Evolutionary conservation across 1,140 invertebrate species (phyloP).

Genomic region (Wiebesia pumilae): DNA sequence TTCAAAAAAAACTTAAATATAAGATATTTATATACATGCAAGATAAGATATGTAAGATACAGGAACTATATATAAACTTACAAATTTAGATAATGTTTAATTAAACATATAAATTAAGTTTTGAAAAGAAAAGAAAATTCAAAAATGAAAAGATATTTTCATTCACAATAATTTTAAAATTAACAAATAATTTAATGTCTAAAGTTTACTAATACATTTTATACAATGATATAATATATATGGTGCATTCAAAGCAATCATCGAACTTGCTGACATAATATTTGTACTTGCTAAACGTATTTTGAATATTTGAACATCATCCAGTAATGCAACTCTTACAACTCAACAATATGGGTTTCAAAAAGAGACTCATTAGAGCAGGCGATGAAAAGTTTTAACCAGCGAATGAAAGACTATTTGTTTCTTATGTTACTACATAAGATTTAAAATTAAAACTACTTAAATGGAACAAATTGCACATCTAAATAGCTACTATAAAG

Average conservation of each 20-base stretch:
- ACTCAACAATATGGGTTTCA: conserved; percentile 32
- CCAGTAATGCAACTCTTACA: conserved; percentile 29
- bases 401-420: not conserved
- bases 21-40: not conserved
- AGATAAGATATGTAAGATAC: too few relatives aligned
- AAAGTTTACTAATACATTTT: not conserved
- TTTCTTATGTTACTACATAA: not conserved
- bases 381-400: conserved; percentile 27
- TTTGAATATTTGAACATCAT: conserved; percentile 45
- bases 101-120: not conserved
- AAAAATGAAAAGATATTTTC: too few relatives aligned
- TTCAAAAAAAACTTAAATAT: too few relatives aligned
- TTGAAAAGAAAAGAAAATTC: not conserved
- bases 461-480: not conserved
- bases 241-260: conserved; percentile 32
- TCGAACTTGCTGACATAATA: conserved; percentile 35
- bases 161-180: too few relatives aligned
- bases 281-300: conserved; percentile 21
- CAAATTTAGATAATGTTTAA: not conserved
- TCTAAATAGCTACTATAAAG: too few relatives aligned
- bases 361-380: conserved; percentile 5
- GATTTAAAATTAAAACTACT: conserved; percentile 15
- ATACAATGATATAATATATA: not conserved
- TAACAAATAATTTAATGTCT: not conserved
- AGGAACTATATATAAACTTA: not conserved